A percentile compares a stretch with the other conserved stretches of the same genome.
These are phyloP conservation scores for Plecotus auritus DNA, from an alignment of 2,113 vertebrate species.

Conservation along the genomic window DNA sequence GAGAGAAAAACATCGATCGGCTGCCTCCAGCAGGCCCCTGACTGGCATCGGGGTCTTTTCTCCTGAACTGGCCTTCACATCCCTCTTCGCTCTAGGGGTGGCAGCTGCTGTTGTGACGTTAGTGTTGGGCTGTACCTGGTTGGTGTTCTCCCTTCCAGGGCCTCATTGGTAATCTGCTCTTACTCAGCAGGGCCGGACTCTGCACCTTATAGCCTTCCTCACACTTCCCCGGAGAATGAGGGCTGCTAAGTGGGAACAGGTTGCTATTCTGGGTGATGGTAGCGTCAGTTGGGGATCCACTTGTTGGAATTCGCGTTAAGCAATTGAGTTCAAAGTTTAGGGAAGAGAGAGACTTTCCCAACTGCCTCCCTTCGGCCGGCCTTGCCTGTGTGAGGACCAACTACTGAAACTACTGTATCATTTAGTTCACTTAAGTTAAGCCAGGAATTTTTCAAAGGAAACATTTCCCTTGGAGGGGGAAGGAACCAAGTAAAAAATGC, in stretches of 20 bases:
- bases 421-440: neutral
- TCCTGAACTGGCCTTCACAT: neutral
- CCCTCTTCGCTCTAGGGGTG: neutral
- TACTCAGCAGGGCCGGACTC: neutral
- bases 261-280: neutral
- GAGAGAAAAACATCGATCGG: no score
- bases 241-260: neutral
- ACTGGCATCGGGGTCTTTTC: neutral
- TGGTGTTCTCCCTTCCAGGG: neutral
- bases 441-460: neutral
- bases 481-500: neutral
- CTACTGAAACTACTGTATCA: neutral
- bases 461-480: neutral
- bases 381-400: neutral
- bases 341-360: neutral
- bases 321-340: conserved; percentile 10
- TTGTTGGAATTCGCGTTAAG: neutral
- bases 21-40: no score
- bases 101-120: neutral
- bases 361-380: neutral
- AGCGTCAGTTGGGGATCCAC: neutral
- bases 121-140: neutral
- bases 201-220: neutral
- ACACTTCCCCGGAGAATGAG: neutral
- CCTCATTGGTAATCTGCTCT: neutral